phyloP scores from a whole-genome alignment of 2,888 invertebrate genomes.

The Fissipunctia ypsillon region DNA sequence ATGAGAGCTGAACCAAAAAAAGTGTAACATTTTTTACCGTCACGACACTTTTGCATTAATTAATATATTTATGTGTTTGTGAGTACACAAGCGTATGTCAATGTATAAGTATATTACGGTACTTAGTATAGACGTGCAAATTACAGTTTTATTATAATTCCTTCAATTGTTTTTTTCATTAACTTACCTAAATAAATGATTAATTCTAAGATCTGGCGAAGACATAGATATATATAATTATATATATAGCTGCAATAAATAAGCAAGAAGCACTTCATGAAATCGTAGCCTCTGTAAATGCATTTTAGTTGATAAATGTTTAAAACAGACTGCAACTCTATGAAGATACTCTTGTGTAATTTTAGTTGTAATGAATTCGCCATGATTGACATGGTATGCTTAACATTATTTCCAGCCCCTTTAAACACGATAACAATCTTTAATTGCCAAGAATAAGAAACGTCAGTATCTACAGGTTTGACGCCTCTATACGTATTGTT shows the following conservation, averaged over 20 bases:
- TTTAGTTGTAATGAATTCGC: neutral
- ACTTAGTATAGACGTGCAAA: too few species aligned
- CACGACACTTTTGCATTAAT: too few species aligned
- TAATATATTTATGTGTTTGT: too few species aligned
- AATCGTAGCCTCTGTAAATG: neutral
- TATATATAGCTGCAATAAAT: neutral
- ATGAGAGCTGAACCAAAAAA: too few species aligned
- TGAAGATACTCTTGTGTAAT: neutral
- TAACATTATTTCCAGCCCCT: constrained; percentile 1
- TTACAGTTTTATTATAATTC: too few species aligned
- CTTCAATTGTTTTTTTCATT: too few species aligned
- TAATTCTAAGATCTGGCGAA: too few species aligned
- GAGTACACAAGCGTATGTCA: too few species aligned
- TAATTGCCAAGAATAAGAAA: constrained; percentile 30
- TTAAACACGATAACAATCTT: constrained; percentile 4
- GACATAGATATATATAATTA: too few species aligned
- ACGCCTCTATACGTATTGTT: constrained; percentile 7
- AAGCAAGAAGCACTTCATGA: neutral
- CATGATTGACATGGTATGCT: neutral
- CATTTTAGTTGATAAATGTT: neutral
- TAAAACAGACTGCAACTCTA: neutral
- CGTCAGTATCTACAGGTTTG: neutral
- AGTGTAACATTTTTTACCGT: too few species aligned
- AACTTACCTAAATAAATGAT: too few species aligned
- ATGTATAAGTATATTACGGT: too few species aligned